These are phyloP conservation scores for Oreonectes daqikongensis DNA, from an alignment of 2,797 vertebrate genomes.

Conservation along the genomic window DNA sequence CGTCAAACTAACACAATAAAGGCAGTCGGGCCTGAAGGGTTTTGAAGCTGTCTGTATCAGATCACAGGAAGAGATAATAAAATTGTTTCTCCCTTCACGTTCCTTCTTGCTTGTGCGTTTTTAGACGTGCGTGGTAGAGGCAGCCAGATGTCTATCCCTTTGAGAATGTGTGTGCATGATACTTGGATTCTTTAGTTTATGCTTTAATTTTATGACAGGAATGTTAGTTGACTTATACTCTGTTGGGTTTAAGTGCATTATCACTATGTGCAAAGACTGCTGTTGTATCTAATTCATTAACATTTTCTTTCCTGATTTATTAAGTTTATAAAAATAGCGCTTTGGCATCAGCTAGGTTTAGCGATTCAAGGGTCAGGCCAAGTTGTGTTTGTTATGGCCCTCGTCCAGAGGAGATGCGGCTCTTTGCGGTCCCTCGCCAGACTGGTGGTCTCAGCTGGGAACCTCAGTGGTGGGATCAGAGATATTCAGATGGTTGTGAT, in stretches of 20 bases:
- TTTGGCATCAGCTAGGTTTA: constrained; percentile 34
- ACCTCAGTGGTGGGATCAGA: constrained; percentile 22
- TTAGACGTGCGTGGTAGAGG: neutral
- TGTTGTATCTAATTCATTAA: constrained; percentile 13
- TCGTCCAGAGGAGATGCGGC: constrained; percentile 44
- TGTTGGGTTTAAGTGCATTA: constrained; percentile 14
- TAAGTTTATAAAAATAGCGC: constrained; percentile 29
- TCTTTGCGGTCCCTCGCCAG: constrained; percentile 34
- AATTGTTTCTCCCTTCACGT: constrained; percentile 51
- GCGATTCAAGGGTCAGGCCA: constrained; percentile 36
- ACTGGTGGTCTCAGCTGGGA: constrained; percentile 45
- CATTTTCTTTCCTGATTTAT: constrained; percentile 24
- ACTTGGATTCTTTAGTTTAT: too few species aligned
- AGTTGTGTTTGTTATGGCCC: constrained; percentile 45
- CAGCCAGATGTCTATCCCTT: constrained; percentile 45
- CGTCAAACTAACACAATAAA: constrained; percentile 43
- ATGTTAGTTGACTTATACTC: neutral
- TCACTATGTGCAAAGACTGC: neutral
- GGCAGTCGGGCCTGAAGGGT: constrained; percentile 46
- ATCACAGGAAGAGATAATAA: constrained; percentile 53
- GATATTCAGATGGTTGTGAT: constrained; percentile 30
- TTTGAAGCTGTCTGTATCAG: constrained; percentile 54
- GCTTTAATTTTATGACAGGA: too few species aligned
- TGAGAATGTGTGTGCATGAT: constrained; percentile 12
- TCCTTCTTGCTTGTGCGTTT: constrained; percentile 27